Evolutionary conservation across 2,797 vertebrate genomes (phyloP).

Genomic region (Dallia pectoralis): DNA sequence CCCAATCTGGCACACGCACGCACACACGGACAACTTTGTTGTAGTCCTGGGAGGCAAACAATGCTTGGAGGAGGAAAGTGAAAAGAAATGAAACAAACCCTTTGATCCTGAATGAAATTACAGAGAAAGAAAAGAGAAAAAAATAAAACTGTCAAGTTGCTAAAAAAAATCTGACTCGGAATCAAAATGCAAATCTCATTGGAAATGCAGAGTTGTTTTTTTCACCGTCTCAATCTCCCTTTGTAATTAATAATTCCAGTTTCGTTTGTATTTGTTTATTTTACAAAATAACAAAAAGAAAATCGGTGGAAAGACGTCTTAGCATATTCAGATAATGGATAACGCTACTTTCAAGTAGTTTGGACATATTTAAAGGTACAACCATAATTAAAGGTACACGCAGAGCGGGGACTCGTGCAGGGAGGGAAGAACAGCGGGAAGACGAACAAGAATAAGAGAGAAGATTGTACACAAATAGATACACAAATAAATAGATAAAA

Average conservation of each 20-base stretch:
- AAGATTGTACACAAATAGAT: conserved; percentile 33
- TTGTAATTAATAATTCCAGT: conserved; percentile 66
- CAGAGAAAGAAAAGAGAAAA: conserved; percentile 33
- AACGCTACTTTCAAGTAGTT: conserved; percentile 58
- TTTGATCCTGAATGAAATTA: conserved; percentile 78
- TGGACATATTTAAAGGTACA: conserved; percentile 58
- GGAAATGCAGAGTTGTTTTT: conserved; percentile 41
- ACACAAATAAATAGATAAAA: too few species aligned
- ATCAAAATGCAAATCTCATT: conserved; percentile 73
- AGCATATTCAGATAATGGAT: conserved; percentile 62
- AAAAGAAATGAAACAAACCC: conserved; percentile 69
- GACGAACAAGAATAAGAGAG: conserved; percentile 9
- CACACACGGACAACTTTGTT: conserved; percentile 58
- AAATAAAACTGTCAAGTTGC: conserved; percentile 55
- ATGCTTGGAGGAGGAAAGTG: conserved; percentile 67
- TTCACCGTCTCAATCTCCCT: conserved; percentile 38
- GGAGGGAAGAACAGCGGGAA: conserved; percentile 22
- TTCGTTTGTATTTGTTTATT: conserved; percentile 62
- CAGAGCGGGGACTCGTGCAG: conserved; percentile 46
- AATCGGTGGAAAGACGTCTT: conserved; percentile 40
- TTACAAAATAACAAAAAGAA: conserved; percentile 42
- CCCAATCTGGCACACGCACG: conserved; percentile 57
- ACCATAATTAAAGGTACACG: conserved; percentile 51
- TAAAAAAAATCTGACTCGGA: conserved; percentile 56
- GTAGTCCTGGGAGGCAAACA: conserved; percentile 73